Percentiles rank a stretch among this genome's conserved stretches.
Conservation (phyloP, 1,140 invertebrate species). For the Mylabris phalerata region DNA sequence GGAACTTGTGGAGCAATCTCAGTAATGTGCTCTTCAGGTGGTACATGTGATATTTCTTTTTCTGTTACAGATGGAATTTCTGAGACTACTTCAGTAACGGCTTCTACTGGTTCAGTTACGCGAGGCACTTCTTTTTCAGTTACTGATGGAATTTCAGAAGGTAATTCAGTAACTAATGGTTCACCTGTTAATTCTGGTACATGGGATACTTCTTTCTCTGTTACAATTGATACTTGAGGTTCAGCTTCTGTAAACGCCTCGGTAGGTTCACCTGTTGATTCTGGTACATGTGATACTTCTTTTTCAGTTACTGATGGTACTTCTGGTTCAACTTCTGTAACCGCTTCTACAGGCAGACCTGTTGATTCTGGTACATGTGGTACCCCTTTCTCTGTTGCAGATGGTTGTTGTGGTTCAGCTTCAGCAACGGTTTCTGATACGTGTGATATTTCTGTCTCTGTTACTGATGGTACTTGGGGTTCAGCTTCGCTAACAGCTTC, state of each 20-base stretch:
- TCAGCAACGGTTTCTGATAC: too few species aligned
- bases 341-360: not conserved
- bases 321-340: not conserved
- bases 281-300: constrained; percentile 9
- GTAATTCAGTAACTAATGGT: too few species aligned
- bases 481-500: not conserved
- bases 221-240: not conserved
- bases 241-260: not conserved
- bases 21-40: not conserved
- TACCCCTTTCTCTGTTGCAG: not conserved
- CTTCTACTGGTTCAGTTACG: not conserved
- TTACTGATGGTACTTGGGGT: too few species aligned
- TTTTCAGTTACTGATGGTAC: not conserved
- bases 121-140: not conserved
- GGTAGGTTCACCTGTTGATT: not conserved
- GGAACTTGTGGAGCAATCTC: not conserved
- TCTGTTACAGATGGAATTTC: not conserved
- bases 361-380: not conserved
- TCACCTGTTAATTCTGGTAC: not conserved
- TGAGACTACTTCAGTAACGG: not conserved
- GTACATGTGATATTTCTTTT: not conserved
- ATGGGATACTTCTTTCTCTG: not conserved
- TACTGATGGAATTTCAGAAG: not conserved
- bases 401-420: not conserved
- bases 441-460: too few species aligned